These are phyloP conservation scores for Ceratina japonica DNA, from an alignment of 1,140 invertebrate genomes.

Conservation along the genomic window DNA sequence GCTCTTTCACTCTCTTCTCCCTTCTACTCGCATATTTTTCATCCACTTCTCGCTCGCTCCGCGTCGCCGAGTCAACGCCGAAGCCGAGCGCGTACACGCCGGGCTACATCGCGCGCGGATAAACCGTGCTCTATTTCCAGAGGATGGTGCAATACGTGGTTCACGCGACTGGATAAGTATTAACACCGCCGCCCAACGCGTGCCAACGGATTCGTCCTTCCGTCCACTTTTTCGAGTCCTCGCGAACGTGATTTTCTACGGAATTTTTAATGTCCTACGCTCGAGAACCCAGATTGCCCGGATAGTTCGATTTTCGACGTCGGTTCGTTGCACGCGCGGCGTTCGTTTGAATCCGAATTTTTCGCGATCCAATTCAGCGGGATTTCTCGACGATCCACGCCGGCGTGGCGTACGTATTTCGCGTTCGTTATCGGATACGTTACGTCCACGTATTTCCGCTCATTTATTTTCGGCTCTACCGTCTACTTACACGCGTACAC, in stretches of 20 bases:
- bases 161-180: constrained; percentile 26
- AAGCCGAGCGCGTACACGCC: background rate
- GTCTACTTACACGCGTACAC: background rate
- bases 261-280: background rate
- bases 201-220: background rate
- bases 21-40: background rate
- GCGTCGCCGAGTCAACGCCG: constrained; percentile 24
- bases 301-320: background rate
- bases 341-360: too few relatives aligned
- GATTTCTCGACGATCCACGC: background rate
- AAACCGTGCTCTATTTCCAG: constrained; percentile 42
- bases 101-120: constrained; percentile 10
- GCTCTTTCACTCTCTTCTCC: background rate
- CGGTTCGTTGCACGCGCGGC: too few relatives aligned
- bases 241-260: too few relatives aligned
- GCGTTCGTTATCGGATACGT: constrained; percentile 5
- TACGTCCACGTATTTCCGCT: background rate
- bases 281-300: background rate
- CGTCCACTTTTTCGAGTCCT: background rate
- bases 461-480: background rate
- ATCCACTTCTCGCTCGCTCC: background rate
- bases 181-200: background rate
- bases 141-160: constrained; percentile 34
- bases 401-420: background rate
- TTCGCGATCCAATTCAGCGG: background rate